phyloP scores from a whole-genome alignment of 92 coral and sea anemone genomes.

The Micromussa lordhowensis region DNA sequence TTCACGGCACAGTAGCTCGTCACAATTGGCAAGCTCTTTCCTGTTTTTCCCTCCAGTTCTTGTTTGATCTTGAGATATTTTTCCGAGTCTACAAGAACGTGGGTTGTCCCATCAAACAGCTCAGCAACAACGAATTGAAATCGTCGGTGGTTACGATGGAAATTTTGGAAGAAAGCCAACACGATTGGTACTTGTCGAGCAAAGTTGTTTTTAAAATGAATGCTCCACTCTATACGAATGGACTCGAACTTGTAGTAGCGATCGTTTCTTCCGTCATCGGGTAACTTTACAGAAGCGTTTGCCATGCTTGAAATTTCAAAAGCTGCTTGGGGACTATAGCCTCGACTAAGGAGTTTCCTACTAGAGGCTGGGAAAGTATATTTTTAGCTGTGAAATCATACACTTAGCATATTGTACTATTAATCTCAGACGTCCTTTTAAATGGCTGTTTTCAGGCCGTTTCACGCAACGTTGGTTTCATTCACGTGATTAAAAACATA shows the following conservation, averaged over 20 bases:
- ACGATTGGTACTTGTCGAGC: neutral
- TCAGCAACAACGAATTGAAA: constrained; percentile 51
- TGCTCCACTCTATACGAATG: constrained; percentile 39
- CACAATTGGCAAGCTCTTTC: constrained; percentile 30
- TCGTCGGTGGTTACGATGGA: constrained; percentile 37
- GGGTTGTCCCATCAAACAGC: constrained; percentile 52
- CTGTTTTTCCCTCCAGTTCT: constrained; percentile 51
- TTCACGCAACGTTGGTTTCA: no score
- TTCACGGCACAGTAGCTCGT: neutral
- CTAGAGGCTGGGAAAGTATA: neutral
- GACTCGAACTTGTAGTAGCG: constrained; percentile 26
- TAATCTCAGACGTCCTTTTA: no score
- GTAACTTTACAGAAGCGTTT: neutral
- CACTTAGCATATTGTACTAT: neutral
- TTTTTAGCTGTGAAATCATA: neutral
- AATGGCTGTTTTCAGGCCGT: no score
- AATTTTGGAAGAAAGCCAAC: constrained; percentile 46
- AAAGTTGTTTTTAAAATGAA: constrained; percentile 3
- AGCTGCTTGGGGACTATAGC: neutral
- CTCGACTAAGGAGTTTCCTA: neutral
- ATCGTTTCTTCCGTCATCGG: neutral
- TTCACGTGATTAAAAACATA: no score
- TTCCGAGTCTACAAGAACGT: constrained; percentile 42
- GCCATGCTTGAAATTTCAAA: neutral
- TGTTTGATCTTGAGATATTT: constrained; percentile 39